A percentile compares a stretch with the other conserved stretches of the same genome.
Evolutionary conservation across 2,797 vertebrate genomes (phyloP).

Genomic region (Myiotriccus ornatus): DNA sequence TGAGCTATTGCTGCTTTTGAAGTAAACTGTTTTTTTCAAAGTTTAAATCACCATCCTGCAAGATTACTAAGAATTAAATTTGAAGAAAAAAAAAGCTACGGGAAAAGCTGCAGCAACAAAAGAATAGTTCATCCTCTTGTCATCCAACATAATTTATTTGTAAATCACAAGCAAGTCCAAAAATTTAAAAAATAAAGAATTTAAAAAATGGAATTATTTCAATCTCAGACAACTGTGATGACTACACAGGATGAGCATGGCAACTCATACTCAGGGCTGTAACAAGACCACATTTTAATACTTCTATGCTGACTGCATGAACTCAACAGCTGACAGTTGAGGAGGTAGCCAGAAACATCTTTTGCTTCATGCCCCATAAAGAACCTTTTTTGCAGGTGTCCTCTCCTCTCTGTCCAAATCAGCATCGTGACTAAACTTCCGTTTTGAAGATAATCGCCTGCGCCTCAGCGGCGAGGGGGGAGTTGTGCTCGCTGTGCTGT

Average conservation of each 20-base stretch:
- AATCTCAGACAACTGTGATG: background rate
- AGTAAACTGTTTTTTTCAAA: background rate
- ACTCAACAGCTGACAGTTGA: background rate
- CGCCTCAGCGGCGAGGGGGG: slow-evolving; percentile 88
- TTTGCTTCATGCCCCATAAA: background rate
- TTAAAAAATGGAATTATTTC: background rate
- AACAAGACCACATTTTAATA: background rate
- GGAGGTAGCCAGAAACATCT: background rate
- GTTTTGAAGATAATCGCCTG: slow-evolving; percentile 85
- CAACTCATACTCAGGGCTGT: background rate
- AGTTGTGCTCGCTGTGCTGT: slow-evolving; percentile 75
- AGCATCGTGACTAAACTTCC: slow-evolving; percentile 82
- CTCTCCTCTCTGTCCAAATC: slow-evolving; percentile 82
- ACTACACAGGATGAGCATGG: background rate
- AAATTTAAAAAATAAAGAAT: background rate
- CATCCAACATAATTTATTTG: background rate
- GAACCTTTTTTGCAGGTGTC: slow-evolving; percentile 88
- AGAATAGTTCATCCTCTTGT: background rate
- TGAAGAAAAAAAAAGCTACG: background rate
- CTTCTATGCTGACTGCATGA: background rate
- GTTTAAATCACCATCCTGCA: background rate
- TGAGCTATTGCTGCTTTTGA: background rate
- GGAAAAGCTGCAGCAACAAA: background rate
- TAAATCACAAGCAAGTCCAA: background rate
- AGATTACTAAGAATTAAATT: background rate